Percentiles rank a stretch among this genome's conserved stretches.
phyloP scores from a whole-genome alignment of 2,113 vertebrate species.

The Colossoma macropomum region DNA sequence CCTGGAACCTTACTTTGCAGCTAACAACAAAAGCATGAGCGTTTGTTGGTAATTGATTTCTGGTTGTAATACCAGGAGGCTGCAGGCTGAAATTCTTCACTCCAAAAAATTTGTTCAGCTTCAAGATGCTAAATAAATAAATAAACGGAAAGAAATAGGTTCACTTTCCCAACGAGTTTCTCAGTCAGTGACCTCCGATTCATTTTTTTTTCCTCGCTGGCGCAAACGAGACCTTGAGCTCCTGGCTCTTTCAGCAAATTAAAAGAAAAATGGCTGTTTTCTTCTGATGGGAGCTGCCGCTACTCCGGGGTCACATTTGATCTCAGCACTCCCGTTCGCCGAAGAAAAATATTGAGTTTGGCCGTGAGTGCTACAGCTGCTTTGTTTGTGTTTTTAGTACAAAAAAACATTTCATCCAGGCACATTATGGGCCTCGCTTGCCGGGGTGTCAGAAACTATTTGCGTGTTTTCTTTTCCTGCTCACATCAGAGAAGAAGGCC shows the following conservation, averaged over 20 bases:
- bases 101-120: conserved; percentile 23
- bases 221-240: conserved; percentile 47
- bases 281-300: conserved; percentile 44
- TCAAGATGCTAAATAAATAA: conserved; percentile 13
- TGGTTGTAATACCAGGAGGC: conserved; percentile 44
- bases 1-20: conserved; percentile 38
- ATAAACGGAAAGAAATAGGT: not conserved
- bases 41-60: conserved; percentile 58
- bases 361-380: conserved; percentile 44
- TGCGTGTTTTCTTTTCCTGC: conserved; percentile 31
- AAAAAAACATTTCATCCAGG: conserved; percentile 41
- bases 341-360: conserved; percentile 58
- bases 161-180: conserved; percentile 10
- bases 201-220: not conserved
- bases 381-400: conserved; percentile 52
- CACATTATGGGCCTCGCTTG: conserved; percentile 15
- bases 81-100: conserved; percentile 39
- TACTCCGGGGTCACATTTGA: conserved; percentile 56
- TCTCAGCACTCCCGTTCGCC: conserved; percentile 27
- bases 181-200: conserved; percentile 34
- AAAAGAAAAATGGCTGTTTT: conserved; percentile 40
- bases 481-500: conserved; percentile 29
- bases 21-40: conserved; percentile 47
- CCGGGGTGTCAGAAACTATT: conserved; percentile 31
- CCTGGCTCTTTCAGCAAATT: conserved; percentile 48